Evolutionary conservation across 2,888 invertebrate genomes (phyloP).

Genomic region (Folsomia manolachei): DNA sequence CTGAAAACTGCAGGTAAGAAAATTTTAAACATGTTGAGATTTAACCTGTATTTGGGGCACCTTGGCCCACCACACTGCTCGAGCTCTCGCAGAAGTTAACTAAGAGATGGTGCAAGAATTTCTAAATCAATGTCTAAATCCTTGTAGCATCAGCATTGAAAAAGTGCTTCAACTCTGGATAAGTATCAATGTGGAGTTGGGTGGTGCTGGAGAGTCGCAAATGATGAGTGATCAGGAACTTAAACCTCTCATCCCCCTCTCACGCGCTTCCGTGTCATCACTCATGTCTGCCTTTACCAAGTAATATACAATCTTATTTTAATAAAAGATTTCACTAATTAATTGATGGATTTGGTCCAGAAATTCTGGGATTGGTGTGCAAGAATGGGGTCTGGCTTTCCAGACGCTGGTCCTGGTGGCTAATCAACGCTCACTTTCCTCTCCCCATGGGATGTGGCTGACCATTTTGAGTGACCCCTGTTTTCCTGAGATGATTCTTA

Average conservation of each 20-base stretch:
- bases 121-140: too few relatives aligned
- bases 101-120: too few relatives aligned
- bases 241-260: conserved; percentile 65
- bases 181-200: conserved; percentile 68
- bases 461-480: conserved; percentile 48
- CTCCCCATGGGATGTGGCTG: conserved; percentile 51
- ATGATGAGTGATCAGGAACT: conserved; percentile 55
- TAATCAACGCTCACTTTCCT: conserved; percentile 57
- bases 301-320: too few relatives aligned
- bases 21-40: background rate
- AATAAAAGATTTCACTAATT: too few relatives aligned
- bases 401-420: conserved; percentile 72
- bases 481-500: conserved; percentile 59
- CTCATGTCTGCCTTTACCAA: conserved; percentile 66
- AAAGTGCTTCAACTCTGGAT: conserved; percentile 82
- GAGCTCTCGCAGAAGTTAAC: background rate
- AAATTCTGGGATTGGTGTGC: conserved; percentile 66
- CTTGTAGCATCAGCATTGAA: conserved; percentile 71
- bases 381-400: conserved; percentile 76
- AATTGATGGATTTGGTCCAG: conserved; percentile 51
- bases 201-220: conserved; percentile 56
- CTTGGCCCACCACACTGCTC: background rate
- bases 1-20: conserved; percentile 23
- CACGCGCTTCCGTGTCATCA: conserved; percentile 64
- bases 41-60: background rate